Base-by-base conservation (phyloP, 2,888 invertebrate species). In the Aphodius sticticus region DNA sequence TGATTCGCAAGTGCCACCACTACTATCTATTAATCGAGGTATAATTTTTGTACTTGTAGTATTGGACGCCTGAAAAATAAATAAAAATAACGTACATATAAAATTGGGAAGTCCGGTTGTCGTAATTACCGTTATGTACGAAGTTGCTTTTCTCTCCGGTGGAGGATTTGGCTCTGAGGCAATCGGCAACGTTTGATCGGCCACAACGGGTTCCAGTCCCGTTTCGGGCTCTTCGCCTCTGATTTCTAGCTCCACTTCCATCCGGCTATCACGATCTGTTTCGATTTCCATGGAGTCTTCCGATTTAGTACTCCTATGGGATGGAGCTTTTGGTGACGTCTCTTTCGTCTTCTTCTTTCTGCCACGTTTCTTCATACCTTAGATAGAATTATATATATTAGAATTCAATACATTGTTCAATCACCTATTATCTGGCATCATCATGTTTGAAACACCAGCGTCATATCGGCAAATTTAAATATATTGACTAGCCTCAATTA, bases 21-120 rank as follows among this genome's bases (percentile, higher is more conserved):
- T 90, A 86, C 87, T 88, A 84, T 93, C 93, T 85, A 93, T 91
- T 87, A 93, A 89, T 85, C 93, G 90, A 82, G 93, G 93, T 89
- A 93, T 93, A 85, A 92, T 89, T 89, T 93, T 93, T 81, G 88
- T 85, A 84, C 90, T 90, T 84, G 91, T 87, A 82, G 89, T 85
- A 86, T 85, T 85, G 86, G 86, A 86, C 9, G 85, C 84, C 88
- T 88, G 82, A 78, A 86, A 87, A 79, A 80, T 81, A 81, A 79
- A 69, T 38, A 78, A 35, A 38, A 78, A 15, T 74, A 26, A 26
- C 5, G 16, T 71, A 26, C 14, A 77, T 69, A 78, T 69, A 38
- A 69, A 53, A 69, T 26, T 26, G 26, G 26, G 26, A 26, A 26
- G 26, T 26, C 26, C 26, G 26, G 26, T 26, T 26, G 26, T 26